Conservation (phyloP, 2,888 invertebrate species). For the Ligdia adustata region DNA sequence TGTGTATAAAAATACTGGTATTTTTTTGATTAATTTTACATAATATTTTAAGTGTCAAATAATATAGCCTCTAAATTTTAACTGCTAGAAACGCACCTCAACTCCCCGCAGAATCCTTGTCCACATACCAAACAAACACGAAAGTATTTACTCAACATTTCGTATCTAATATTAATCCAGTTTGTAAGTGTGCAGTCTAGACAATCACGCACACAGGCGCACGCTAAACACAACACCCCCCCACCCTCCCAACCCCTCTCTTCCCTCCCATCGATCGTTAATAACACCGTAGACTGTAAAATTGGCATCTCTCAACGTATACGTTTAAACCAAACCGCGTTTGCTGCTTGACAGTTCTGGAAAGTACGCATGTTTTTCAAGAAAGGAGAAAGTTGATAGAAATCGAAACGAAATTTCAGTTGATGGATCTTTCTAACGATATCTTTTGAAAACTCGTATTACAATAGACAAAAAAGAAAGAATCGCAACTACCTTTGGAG, state of each 20-base stretch:
- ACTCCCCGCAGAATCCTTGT: slow-evolving; percentile 1
- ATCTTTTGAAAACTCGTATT: too few species aligned
- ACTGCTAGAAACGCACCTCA: too few species aligned
- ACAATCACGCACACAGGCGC: slow-evolving; percentile 18
- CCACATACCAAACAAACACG: slow-evolving; percentile 7
- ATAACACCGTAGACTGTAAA: slow-evolving; percentile 40
- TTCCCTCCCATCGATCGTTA: slow-evolving; percentile 37
- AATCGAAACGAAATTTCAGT: too few species aligned
- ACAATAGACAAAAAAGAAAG: too few species aligned
- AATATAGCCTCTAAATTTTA: too few species aligned
- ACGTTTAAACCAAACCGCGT: slow-evolving; percentile 12
- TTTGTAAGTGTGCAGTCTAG: slow-evolving; percentile 19
- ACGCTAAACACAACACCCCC: slow-evolving; percentile 23
- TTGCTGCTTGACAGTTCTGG: neutral
- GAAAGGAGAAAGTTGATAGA: too few species aligned
- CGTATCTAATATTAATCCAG: slow-evolving; percentile 24
- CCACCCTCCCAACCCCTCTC: slow-evolving; percentile 15
- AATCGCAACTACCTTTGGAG: too few species aligned
- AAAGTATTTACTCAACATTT: slow-evolving; percentile 23
- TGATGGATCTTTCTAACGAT: too few species aligned
- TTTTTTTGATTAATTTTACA: too few species aligned
- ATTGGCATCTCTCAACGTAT: slow-evolving; percentile 39
- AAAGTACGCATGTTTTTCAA: too few species aligned
- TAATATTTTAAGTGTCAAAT: too few species aligned
- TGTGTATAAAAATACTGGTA: too few species aligned